These are phyloP conservation scores for Busseola fusca DNA, from an alignment of 2,888 invertebrate species.

Conservation along the genomic window DNA sequence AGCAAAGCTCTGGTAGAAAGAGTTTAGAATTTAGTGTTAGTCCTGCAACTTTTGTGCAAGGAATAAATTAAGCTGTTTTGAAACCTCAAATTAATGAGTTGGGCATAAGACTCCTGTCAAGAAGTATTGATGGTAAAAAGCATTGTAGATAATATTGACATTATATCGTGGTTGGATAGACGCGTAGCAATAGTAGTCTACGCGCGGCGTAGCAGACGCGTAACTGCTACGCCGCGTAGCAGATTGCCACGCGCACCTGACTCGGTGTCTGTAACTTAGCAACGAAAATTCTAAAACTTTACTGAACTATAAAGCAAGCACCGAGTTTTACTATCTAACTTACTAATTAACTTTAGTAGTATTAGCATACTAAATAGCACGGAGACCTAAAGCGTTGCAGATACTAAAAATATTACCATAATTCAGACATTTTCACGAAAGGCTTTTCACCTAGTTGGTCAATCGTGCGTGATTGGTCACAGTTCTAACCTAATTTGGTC, in stretches of 20 bases:
- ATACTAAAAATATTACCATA: conserved; percentile 21
- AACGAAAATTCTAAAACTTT: neutral
- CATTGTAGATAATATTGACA: neutral
- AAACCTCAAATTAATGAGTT: neutral
- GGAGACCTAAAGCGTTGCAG: neutral
- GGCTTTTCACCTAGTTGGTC: neutral
- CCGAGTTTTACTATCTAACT: neutral
- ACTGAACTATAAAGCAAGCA: neutral
- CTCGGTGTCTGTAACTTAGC: no score
- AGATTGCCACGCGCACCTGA: neutral
- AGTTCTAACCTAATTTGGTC: neutral
- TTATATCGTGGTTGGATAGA: neutral
- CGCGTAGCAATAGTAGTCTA: neutral
- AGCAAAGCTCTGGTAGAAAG: neutral
- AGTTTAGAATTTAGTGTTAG: conserved; percentile 2
- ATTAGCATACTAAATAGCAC: conserved; percentile 26
- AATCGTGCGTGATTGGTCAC: neutral
- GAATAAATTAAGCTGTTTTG: neutral
- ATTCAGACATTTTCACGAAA: conserved; percentile 13
- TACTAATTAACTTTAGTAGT: conserved; percentile 10
- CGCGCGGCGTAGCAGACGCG: neutral
- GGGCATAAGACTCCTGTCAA: no score
- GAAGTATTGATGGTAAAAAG: neutral
- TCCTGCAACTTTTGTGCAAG: neutral
- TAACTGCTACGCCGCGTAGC: conserved; percentile 9